Evolutionary conservation across 1,140 invertebrate genomes (phyloP).

Genomic region (Copidosoma floridanum): DNA sequence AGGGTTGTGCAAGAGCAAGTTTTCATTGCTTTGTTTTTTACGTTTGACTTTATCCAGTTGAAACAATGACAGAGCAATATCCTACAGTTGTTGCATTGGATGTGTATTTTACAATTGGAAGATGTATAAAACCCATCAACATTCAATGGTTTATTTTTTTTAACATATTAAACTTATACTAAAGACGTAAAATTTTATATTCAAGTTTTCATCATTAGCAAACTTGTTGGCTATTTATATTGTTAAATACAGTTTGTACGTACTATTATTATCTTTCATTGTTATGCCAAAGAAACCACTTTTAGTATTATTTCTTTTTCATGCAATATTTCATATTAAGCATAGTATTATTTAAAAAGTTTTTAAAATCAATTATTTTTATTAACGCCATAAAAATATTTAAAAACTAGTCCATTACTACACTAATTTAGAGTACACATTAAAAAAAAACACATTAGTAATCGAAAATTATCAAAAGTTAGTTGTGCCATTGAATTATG

Average conservation of each 20-base stretch:
- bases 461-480: conserved; percentile 4
- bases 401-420: conserved; percentile 10
- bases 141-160: conserved; percentile 19
- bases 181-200: conserved; percentile 10
- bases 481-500: conserved; percentile 25
- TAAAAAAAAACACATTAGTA: too few species aligned
- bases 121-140: conserved; percentile 11
- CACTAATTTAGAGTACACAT: too few species aligned
- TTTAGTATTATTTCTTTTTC: conserved; percentile 26
- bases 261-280: conserved; percentile 28
- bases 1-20: too few species aligned
- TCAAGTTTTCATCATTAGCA: not conserved
- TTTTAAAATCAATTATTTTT: conserved; percentile 12
- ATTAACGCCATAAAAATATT: conserved; percentile 19
- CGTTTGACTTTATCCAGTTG: too few species aligned
- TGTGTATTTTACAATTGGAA: conserved; percentile 11
- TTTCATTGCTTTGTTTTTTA: too few species aligned
- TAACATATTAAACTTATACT: conserved; percentile 8
- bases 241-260: conserved; percentile 5
- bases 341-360: conserved; percentile 20
- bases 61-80: conserved; percentile 10
- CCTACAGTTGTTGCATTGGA: conserved; percentile 5
- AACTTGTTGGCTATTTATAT: conserved; percentile 22
- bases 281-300: conserved; percentile 32
- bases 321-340: conserved; percentile 22